These are phyloP conservation scores for Leptopilina boulardi DNA, from an alignment of 1,140 invertebrate genomes.

Conservation along the genomic window DNA sequence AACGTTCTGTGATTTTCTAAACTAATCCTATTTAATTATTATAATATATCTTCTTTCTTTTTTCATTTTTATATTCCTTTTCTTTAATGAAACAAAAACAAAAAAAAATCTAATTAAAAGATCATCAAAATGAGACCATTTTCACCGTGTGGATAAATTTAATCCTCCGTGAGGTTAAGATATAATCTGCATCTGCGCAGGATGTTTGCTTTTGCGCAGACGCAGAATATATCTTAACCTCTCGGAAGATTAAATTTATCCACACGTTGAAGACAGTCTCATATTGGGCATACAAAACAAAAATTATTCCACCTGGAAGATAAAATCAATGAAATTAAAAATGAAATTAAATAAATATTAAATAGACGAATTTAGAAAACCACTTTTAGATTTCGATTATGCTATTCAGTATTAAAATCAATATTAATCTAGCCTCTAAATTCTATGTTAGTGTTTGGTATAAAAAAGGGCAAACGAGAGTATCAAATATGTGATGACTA, in stretches of 20 bases:
- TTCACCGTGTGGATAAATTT: no score
- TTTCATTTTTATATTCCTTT: neutral
- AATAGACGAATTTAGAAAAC: slow-evolving; percentile 5
- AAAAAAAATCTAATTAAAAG: no score
- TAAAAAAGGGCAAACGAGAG: slow-evolving; percentile 32
- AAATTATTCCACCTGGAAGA: no score
- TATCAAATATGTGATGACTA: slow-evolving; percentile 32
- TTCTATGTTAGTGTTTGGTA: slow-evolving; percentile 26
- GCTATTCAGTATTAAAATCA: neutral
- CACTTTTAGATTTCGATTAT: neutral
- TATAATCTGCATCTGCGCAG: no score
- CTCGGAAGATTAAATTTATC: no score
- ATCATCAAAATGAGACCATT: no score
- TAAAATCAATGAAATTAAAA: neutral
- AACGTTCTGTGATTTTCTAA: slow-evolving; percentile 4
- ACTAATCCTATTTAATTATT: neutral
- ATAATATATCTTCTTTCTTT: no score
- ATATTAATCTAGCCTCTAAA: neutral
- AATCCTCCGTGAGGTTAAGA: no score
- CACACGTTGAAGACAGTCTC: no score
- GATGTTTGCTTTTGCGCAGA: no score
- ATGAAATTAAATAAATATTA: neutral
- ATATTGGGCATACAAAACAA: no score
- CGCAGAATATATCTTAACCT: no score
- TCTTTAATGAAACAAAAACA: neutral